These are phyloP conservation scores for Apis mellifera DNA, from an alignment of 1,140 invertebrate species.

Conservation along the genomic window Amel_HAv3.1 CM009944.2:2348001-2348500, in stretches of 20 bases:
- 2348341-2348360: neutral
- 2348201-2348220: too few relatives aligned
- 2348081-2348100: too few relatives aligned
- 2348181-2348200: too few relatives aligned
- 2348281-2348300: neutral
- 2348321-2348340: neutral
- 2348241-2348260: slow-evolving; percentile 2
- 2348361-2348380: neutral
- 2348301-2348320: neutral
- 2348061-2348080: too few relatives aligned
- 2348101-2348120: too few relatives aligned
- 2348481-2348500: slow-evolving; percentile 23
- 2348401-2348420: neutral
- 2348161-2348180: too few relatives aligned
- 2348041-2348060: too few relatives aligned
- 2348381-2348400: neutral
- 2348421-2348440: neutral
- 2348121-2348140: too few relatives aligned
- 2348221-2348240: neutral
- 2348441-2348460: slow-evolving; percentile 41
- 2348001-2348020: too few relatives aligned
- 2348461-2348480: slow-evolving; percentile 32
- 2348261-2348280: slow-evolving; percentile 12
- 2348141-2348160: too few relatives aligned
- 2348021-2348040: too few relatives aligned